These are phyloP conservation scores for Hippoglossus stenolepis DNA, from an alignment of 2,113 vertebrate species.

Conservation along the genomic window DNA sequence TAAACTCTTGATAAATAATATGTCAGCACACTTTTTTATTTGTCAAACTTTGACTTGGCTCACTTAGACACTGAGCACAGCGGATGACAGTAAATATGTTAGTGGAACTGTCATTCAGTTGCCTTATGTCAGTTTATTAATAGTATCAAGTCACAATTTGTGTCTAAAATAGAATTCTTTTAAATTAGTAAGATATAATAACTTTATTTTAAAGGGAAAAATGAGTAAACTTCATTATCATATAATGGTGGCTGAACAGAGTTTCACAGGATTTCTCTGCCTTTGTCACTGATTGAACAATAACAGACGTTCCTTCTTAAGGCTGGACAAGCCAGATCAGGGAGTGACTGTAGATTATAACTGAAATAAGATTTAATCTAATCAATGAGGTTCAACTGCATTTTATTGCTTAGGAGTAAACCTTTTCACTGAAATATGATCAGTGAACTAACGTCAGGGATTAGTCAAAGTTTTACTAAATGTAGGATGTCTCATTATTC, in stretches of 20 bases:
- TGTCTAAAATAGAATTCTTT: too few species aligned
- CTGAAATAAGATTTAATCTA: neutral
- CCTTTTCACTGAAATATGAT: neutral
- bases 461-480: too few species aligned
- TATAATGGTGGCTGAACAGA: too few species aligned
- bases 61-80: neutral
- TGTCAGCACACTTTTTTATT: neutral
- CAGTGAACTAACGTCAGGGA: too few species aligned
- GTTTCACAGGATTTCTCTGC: too few species aligned
- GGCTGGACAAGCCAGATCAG: neutral
- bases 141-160: too few species aligned
- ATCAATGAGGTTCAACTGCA: conserved; percentile 10
- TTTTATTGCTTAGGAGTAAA: conserved; percentile 1
- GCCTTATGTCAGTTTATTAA: too few species aligned
- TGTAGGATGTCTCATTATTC: too few species aligned
- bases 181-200: too few species aligned
- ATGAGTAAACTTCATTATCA: too few species aligned
- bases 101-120: neutral
- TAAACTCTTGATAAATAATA: neutral
- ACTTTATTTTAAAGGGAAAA: too few species aligned
- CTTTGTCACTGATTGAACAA: too few species aligned
- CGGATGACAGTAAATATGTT: neutral
- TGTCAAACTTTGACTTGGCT: neutral
- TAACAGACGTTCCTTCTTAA: neutral
- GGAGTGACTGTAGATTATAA: neutral